Conservation (phyloP, 2,888 invertebrate species). For the Pedicia rivosa region DNA sequence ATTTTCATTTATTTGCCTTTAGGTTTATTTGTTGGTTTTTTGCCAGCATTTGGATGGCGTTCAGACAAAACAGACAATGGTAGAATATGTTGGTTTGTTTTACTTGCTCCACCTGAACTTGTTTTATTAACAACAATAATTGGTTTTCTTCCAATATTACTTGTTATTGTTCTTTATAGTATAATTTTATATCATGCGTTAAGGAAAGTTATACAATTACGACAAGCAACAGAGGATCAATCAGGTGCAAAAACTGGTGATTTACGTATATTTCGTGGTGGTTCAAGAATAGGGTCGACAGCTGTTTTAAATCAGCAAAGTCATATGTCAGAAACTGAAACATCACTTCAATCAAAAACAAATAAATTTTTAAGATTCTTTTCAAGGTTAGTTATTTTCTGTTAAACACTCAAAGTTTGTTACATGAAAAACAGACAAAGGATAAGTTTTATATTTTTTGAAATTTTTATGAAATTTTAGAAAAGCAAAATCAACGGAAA, state of each 20-base stretch:
- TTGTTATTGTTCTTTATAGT: slow-evolving; percentile 35
- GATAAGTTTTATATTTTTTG: background rate
- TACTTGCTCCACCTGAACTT: slow-evolving; percentile 37
- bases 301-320: background rate
- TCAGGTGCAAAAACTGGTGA: slow-evolving; percentile 22
- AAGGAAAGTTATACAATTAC: slow-evolving; percentile 35
- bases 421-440: background rate
- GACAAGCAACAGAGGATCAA: slow-evolving; percentile 26
- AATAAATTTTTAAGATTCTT: slow-evolving; percentile 1
- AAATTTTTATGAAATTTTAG: slow-evolving; percentile 7
- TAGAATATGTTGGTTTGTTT: slow-evolving; percentile 39
- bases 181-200: slow-evolving; percentile 42
- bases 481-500: slow-evolving; percentile 6
- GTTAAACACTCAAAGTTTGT: background rate
- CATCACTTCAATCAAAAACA: background rate
- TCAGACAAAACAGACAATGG: slow-evolving; percentile 35
- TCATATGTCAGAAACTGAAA: slow-evolving; percentile 1
- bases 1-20: slow-evolving; percentile 16
- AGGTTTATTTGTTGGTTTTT: slow-evolving; percentile 40
- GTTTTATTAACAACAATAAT: slow-evolving; percentile 38
- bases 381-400: background rate
- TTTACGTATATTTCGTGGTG: slow-evolving; percentile 18
- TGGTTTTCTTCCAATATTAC: slow-evolving; percentile 35
- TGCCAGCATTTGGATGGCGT: slow-evolving; percentile 42
- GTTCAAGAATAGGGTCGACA: background rate